Percentiles rank a stretch among this genome's conserved stretches.
Conservation (phyloP, 1,140 invertebrate genomes). For the Heliconius congener region DNA sequence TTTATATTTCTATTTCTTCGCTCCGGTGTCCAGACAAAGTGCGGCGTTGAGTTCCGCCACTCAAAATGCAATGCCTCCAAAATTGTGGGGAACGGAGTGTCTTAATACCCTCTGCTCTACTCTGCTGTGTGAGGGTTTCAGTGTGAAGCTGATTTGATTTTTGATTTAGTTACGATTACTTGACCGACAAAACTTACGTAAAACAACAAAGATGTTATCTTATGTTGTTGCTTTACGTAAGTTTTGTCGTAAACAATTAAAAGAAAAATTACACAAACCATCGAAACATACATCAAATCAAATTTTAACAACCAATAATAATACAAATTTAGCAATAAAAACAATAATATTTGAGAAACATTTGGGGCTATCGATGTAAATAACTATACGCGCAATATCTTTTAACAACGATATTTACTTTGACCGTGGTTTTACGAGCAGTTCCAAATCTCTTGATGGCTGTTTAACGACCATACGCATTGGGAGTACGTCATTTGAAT, state of each 20-base stretch:
- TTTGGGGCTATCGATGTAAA: conserved; percentile 14
- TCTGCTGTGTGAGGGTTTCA: too few relatives aligned
- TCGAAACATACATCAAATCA: background rate
- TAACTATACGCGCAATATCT: conserved; percentile 10
- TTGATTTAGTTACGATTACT: background rate
- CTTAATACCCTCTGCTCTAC: too few relatives aligned
- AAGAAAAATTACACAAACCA: background rate
- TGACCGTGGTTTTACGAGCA: conserved; percentile 50
- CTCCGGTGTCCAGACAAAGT: too few relatives aligned
- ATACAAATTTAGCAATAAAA: background rate
- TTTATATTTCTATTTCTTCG: too few relatives aligned
- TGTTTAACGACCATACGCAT: conserved; percentile 50
- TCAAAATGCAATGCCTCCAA: too few relatives aligned
- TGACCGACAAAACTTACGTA: background rate
- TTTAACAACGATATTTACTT: conserved; percentile 38
- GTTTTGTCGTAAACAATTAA: background rate
- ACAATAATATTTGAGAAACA: conserved; percentile 22
- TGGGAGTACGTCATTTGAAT: conserved; percentile 44
- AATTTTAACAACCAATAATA: background rate
- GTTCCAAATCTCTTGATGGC: conserved; percentile 45
- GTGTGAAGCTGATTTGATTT: too few relatives aligned
- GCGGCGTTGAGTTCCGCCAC: too few relatives aligned
- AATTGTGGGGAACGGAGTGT: too few relatives aligned
- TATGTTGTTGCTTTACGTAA: too few relatives aligned
- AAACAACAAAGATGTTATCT: background rate